Conservation (phyloP, 2,113 vertebrate genomes). For the Sinocyclocheilus anshuiensis region DNA sequence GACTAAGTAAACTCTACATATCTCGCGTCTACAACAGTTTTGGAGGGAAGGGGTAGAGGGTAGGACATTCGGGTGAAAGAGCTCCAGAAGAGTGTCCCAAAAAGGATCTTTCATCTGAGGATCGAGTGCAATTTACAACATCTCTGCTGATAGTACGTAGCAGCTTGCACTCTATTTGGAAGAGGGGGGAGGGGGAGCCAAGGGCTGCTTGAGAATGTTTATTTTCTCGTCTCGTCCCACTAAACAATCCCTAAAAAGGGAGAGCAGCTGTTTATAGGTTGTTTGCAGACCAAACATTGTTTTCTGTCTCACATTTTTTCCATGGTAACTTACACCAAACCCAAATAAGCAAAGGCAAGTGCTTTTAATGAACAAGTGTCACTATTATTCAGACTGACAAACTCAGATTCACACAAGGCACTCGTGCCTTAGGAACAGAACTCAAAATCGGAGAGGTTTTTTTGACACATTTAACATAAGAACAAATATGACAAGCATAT, state of each 20-base stretch:
- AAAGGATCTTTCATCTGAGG: conserved; percentile 66
- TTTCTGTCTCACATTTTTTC: conserved; percentile 67
- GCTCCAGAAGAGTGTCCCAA: conserved; percentile 51
- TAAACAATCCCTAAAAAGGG: conserved; percentile 86
- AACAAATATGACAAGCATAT: neutral
- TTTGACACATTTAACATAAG: neutral
- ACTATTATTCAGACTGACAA: conserved; percentile 42
- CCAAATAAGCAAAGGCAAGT: conserved; percentile 59
- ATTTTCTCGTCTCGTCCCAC: conserved; percentile 78
- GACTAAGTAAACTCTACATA: conserved; percentile 20
- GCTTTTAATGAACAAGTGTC: conserved; percentile 56
- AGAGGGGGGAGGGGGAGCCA: conserved; percentile 41
- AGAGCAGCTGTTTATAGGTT: conserved; percentile 79
- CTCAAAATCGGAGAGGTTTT: neutral
- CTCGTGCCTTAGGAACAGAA: neutral
- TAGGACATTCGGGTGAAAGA: conserved; percentile 44
- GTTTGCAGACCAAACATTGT: conserved; percentile 76
- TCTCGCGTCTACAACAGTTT: conserved; percentile 3
- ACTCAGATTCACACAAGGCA: conserved; percentile 17
- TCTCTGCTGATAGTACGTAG: conserved; percentile 61
- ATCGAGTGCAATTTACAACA: conserved; percentile 46
- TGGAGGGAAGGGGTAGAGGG: conserved; percentile 41
- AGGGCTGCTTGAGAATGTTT: conserved; percentile 78
- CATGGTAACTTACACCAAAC: conserved; percentile 57
- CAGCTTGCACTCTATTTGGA: conserved; percentile 68